Percentiles rank a stretch among this genome's conserved stretches.
phyloP scores from a whole-genome alignment of 37 sponge, comb jelly and placozoan species.

The Geodia barretti region DNA sequence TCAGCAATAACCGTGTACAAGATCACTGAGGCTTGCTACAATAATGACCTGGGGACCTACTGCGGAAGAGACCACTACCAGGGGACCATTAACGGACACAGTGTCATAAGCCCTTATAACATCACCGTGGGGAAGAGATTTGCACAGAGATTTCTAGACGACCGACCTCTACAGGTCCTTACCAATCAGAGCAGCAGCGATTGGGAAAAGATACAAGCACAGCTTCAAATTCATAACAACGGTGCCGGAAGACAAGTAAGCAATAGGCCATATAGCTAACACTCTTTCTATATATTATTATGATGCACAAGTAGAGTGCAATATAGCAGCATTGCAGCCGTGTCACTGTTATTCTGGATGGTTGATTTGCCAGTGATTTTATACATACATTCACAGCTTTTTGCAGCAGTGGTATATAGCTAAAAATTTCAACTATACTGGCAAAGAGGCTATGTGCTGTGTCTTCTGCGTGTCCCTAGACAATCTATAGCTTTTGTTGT shows the following conservation, averaged over 20 bases:
- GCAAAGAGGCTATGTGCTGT: too few relatives aligned
- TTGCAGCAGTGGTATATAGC: too few relatives aligned
- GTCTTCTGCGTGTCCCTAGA: too few relatives aligned
- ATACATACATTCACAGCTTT: too few relatives aligned
- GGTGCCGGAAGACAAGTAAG: slow-evolving; percentile 64
- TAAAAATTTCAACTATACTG: too few relatives aligned
- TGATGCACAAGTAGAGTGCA: too few relatives aligned
- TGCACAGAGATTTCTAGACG: slow-evolving; percentile 53
- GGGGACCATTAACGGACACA: slow-evolving; percentile 62
- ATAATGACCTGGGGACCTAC: slow-evolving; percentile 19
- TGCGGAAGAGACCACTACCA: slow-evolving; percentile 35
- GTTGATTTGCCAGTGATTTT: too few relatives aligned
- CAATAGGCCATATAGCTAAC: too few relatives aligned
- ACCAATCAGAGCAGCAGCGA: slow-evolving; percentile 5
- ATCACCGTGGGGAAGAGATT: slow-evolving; percentile 53
- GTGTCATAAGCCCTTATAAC: slow-evolving; percentile 71
- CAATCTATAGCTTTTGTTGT: too few relatives aligned
- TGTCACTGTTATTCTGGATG: too few relatives aligned
- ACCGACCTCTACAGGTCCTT: slow-evolving; percentile 17
- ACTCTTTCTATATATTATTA: neutral
- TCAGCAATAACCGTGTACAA: slow-evolving; percentile 56
- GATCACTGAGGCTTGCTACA: slow-evolving; percentile 53
- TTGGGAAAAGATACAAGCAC: neutral
- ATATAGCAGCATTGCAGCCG: too few relatives aligned
- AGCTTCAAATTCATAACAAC: slow-evolving; percentile 63